phyloP scores from a whole-genome alignment of 2,113 vertebrate species.

The Ivindomyrus marchei region DNA sequence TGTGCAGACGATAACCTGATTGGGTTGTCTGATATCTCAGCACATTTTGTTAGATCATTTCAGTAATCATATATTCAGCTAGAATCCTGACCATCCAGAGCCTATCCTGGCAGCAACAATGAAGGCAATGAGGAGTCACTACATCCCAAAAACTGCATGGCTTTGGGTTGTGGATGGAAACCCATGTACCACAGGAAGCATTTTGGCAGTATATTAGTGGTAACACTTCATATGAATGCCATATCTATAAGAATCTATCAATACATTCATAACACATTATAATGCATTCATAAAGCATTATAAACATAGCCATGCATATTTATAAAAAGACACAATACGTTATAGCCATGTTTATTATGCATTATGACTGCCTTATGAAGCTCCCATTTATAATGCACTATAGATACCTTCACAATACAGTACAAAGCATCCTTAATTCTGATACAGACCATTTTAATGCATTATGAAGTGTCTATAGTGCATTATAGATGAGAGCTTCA shows the following conservation, averaged over 20 bases:
- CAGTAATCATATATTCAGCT: background rate
- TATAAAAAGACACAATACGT: background rate
- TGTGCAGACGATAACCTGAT: background rate
- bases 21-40: background rate
- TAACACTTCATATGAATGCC: background rate
- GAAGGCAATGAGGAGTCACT: background rate
- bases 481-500: background rate
- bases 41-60: background rate
- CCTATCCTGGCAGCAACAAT: background rate
- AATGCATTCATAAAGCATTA: background rate
- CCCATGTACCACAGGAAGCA: background rate
- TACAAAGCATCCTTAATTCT: background rate
- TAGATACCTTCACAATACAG: background rate
- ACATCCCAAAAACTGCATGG: background rate
- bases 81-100: background rate
- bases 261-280: background rate
- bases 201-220: background rate
- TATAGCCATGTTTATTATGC: background rate
- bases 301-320: background rate
- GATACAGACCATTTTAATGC: background rate
- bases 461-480: background rate
- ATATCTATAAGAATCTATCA: background rate
- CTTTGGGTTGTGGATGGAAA: background rate
- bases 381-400: background rate
- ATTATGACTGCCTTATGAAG: background rate